Base-by-base conservation (phyloP, 2,888 invertebrate genomes). In the Capitulum mitella region DNA sequence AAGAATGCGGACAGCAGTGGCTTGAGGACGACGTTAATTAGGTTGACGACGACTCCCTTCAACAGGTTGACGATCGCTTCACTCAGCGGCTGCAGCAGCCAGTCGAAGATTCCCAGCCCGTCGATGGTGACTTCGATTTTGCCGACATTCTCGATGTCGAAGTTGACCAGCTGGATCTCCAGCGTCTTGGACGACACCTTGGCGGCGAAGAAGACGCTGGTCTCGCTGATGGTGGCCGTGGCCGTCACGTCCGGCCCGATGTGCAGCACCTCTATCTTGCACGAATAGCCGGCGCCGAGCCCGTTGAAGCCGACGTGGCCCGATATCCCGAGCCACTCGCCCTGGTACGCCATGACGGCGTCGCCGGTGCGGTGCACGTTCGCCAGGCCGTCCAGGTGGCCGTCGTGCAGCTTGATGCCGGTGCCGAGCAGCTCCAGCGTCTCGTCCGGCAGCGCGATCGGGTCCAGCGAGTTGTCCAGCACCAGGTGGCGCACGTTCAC, bases 201-300 rank as follows among this genome's bases (percentile, higher is more conserved):
- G 64, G 37, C 22, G 37, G 14, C 32, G 37, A 64, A 37, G 64
- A 22, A 37, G 64, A 64, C 22, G 37, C 64, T 64, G 6, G 64
- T 64, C 64, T 64, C 64, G 19, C 34, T 64, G 64, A 64, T 64
- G 64, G 64, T 37, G 34, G 64, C 64, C 64, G 64, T 64, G 37
- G 64, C 64, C 32, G 64, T 37, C 6, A 64, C 64, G 64, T 64
- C 64, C 3, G 34, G 64, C 3, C 64, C 64, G 64, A 64, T 64
- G 22, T 32, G 32, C 3, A 64, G 32, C 3, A 64, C 37, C 64
- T 64, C 64, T 5, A 64, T 37, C 64, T 37, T 64, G 34, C 64
- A 64, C 19, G 64, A 37, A 37, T 64, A 64, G 34, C 34, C 37
- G 34, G 34, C 64, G 64, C 64, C 64, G 1, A 64, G 14, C 6